Conservation (phyloP, 2,113 vertebrate species). For the Aegotheles bennettii region DNA sequence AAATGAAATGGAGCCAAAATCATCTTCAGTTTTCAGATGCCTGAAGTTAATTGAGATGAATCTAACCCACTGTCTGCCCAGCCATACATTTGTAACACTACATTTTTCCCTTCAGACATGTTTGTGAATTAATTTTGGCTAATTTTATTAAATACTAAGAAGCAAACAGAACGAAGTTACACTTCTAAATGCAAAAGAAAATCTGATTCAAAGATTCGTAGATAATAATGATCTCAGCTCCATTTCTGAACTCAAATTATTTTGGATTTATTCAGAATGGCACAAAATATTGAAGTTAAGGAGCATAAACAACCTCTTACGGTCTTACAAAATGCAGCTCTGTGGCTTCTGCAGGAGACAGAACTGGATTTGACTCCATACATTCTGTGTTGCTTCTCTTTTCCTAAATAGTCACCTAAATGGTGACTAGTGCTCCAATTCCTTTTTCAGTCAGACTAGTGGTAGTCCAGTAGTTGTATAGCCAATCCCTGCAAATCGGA, state of each 20-base stretch:
- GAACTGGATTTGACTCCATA: neutral
- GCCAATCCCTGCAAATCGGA: neutral
- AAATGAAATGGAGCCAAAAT: accelerated
- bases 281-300: neutral
- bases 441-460: neutral
- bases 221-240: neutral
- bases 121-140: neutral
- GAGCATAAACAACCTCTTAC: neutral
- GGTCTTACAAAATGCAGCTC: neutral
- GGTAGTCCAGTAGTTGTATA: neutral
- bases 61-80: neutral
- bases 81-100: accelerated
- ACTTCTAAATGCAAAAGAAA: neutral
- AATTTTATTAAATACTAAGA: neutral
- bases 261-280: neutral
- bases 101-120: neutral
- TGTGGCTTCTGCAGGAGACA: neutral
- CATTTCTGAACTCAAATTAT: neutral
- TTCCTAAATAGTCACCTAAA: neutral
- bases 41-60: neutral
- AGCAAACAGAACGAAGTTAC: neutral
- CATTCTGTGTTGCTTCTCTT: neutral
- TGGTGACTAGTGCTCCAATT: neutral
- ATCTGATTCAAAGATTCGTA: neutral
- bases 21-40: neutral